Conservation (phyloP, 1,140 invertebrate species). For the Drosophila tropicalis region DNA sequence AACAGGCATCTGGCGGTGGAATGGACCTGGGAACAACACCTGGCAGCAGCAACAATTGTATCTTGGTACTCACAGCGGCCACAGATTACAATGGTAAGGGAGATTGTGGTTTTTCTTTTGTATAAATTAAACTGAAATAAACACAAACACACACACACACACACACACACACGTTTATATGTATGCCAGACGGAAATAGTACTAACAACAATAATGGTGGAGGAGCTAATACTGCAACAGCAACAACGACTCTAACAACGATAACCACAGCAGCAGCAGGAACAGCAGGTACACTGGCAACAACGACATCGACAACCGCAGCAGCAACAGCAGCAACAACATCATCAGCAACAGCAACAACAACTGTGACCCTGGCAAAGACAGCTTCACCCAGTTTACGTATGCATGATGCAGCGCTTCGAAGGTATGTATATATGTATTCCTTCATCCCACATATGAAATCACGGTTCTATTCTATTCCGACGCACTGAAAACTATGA, state of each 20-base stretch:
- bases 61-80: constrained; percentile 49
- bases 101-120: background rate
- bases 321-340: constrained; percentile 24
- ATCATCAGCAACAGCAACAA: constrained; percentile 40
- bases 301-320: constrained; percentile 16
- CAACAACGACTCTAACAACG: constrained; percentile 28
- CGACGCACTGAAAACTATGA: no score
- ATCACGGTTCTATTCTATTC: no score
- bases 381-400: constrained; percentile 66
- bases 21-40: constrained; percentile 5
- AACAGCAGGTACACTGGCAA: constrained; percentile 35
- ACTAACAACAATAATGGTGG: constrained; percentile 63
- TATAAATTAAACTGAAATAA: background rate
- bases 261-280: constrained; percentile 36
- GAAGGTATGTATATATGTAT: constrained; percentile 58
- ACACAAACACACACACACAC: no score
- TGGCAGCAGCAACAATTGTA: constrained; percentile 52
- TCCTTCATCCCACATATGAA: no score
- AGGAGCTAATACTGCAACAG: background rate
- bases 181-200: constrained; percentile 49
- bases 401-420: constrained; percentile 64
- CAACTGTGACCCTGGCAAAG: constrained; percentile 52
- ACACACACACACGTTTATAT: background rate
- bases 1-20: constrained; percentile 28
- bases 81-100: constrained; percentile 55